Base-by-base conservation (phyloP, 2,113 vertebrate genomes). In the Cryptotis parvus region DNA sequence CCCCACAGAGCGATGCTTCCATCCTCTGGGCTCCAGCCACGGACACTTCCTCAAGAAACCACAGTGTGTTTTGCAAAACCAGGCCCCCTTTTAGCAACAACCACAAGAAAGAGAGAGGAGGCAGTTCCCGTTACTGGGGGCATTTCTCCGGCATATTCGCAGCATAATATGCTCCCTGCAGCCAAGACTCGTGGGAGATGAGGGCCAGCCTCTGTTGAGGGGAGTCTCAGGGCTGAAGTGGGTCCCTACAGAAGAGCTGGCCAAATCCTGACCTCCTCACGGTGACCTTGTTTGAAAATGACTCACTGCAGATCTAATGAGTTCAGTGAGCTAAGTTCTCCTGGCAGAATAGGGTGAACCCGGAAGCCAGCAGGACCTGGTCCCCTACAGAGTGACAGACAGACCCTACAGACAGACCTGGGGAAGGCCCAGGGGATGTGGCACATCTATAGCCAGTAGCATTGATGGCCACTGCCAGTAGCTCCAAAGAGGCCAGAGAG, bases 21-120 rank as follows among this genome's bases (percentile, higher is more conserved):
- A 0, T 88, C 61, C 79, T 74, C 35, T 31, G 18, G 63, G 73
- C 84, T 95, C 37, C 18, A 16, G 77, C 89, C 70, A 43, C 61
- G 77, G 87, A 87, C 79, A 74, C 94, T 96, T 96, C 95, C 94
- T 88, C 72, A 74, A 87, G 81, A 90, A 95, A 92, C 95, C 96
- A 80, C 95, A 96, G 75, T 41, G 41, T 85, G 87, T 90, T 94
- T 92, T 65, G 26, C 82, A 94, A 94, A 92, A 78, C 84, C 83
- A 86, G 69, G 63, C 85, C 55, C 52, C 91, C 33, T 93, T 78
- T 95, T 77, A 90, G 82, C 90, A 94, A 68, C 87, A 91, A 90
- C 95, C 87, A 16, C 90, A 94, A 84, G 29, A 95, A 95, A 86
- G 94, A 96, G 94, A 96, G 91, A 95, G 93, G 91, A 95, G 61